phyloP scores from a whole-genome alignment of 2,888 invertebrate species.

The Chrysolina oricalcia region DNA sequence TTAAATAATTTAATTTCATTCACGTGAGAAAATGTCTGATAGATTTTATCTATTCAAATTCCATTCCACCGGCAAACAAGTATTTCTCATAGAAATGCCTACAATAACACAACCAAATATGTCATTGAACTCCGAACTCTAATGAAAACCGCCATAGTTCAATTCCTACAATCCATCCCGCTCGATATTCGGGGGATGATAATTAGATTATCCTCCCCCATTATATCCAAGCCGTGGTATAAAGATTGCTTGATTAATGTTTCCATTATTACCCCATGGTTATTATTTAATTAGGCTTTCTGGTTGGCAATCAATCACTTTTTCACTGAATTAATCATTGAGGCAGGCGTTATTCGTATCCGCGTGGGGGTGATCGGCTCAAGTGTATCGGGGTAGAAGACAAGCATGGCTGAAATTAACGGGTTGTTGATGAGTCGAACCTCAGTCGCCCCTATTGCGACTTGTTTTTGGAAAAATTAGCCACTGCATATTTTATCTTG shows the following conservation, averaged over 20 bases:
- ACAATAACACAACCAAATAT: background rate
- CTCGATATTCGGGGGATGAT: slow-evolving; percentile 24
- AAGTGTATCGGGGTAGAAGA: background rate
- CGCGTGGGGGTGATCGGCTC: background rate
- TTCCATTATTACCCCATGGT: slow-evolving; percentile 44
- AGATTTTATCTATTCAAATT: too few species aligned
- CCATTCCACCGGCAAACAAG: background rate
- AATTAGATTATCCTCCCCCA: slow-evolving; percentile 35
- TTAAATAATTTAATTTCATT: too few species aligned
- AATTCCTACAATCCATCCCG: slow-evolving; percentile 2
- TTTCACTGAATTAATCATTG: slow-evolving; percentile 43
- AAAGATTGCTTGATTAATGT: slow-evolving; percentile 50
- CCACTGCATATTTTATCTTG: slow-evolving; percentile 15
- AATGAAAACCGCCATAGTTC: background rate
- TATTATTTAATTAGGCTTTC: slow-evolving; percentile 50
- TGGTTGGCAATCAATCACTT: slow-evolving; percentile 49
- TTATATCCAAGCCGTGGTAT: slow-evolving; percentile 28
- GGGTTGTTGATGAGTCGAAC: background rate
- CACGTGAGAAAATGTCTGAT: too few species aligned
- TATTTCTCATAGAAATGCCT: background rate
- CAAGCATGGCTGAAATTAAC: background rate
- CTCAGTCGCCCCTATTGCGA: background rate
- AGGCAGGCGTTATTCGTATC: background rate
- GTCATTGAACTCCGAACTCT: background rate
- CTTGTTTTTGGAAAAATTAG: background rate